Evolutionary conservation across 1,140 invertebrate species (phyloP).

Genomic region (Calliphora vicina): DNA sequence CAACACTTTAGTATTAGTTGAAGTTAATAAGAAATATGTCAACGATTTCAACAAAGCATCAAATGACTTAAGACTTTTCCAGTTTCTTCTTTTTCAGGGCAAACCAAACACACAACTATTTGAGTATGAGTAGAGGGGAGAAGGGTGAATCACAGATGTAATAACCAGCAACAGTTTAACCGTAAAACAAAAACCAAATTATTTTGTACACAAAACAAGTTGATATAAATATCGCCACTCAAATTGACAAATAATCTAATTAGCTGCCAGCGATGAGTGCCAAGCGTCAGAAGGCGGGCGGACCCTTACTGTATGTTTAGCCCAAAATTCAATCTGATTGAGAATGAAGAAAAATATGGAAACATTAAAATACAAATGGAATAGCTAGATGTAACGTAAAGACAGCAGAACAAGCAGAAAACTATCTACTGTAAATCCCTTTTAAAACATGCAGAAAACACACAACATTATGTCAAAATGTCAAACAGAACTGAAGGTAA

Average conservation of each 20-base stretch:
- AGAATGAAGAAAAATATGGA: neutral
- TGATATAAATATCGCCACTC: conserved; percentile 33
- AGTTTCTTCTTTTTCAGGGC: too few species aligned
- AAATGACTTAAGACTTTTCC: conserved; percentile 13
- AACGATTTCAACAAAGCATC: conserved; percentile 27
- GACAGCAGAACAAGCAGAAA: neutral
- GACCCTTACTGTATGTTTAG: neutral
- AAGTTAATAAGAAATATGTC: neutral
- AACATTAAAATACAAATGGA: neutral
- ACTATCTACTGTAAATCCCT: conserved; percentile 19
- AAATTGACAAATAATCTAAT: conserved; percentile 60
- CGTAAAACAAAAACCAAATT: neutral
- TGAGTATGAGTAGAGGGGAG: neutral
- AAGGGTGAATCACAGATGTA: conserved; percentile 1
- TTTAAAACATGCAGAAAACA: conserved; percentile 10
- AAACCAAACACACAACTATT: neutral
- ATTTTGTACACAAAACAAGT: neutral
- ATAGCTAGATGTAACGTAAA: neutral
- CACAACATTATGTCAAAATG: conserved; percentile 51
- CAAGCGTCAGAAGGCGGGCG: conserved; percentile 43
- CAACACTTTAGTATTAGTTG: conserved; percentile 22
- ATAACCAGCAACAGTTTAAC: neutral
- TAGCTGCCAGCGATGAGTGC: conserved; percentile 58
- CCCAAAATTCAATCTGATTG: neutral
- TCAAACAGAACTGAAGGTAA: conserved; percentile 58